Evolutionary conservation across 2,113 vertebrate species (phyloP).

Genomic region (Serilophus lunatus): DNA sequence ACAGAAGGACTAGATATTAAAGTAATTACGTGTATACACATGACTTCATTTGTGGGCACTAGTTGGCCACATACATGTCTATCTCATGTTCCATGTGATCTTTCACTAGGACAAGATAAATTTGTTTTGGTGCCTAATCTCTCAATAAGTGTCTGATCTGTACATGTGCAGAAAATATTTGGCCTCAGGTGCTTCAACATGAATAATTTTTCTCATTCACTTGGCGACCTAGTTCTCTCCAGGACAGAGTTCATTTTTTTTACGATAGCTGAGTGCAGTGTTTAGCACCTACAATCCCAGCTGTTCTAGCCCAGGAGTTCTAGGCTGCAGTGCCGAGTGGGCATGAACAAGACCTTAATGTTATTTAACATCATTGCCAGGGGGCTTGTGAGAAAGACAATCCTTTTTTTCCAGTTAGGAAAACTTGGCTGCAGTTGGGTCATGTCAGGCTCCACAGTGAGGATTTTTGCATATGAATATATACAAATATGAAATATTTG

Average conservation of each 20-base stretch:
- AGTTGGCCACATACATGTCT: background rate
- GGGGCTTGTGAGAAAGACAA: background rate
- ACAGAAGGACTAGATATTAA: background rate
- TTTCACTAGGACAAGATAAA: background rate
- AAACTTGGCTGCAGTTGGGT: background rate
- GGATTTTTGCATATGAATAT: background rate
- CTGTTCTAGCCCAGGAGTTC: slow-evolving; percentile 45
- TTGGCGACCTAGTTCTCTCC: background rate
- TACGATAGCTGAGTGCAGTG: background rate
- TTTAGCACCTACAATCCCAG: slow-evolving; percentile 70
- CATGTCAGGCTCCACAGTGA: background rate
- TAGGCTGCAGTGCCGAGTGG: slow-evolving; percentile 29
- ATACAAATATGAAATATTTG: no score
- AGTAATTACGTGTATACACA: background rate
- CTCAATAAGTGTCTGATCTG: background rate
- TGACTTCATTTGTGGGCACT: background rate
- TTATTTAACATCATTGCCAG: background rate
- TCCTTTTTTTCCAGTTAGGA: background rate
- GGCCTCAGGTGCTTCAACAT: background rate
- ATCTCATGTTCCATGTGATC: background rate
- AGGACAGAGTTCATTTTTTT: background rate
- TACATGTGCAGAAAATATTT: background rate
- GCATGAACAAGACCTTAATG: background rate
- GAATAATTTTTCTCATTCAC: background rate
- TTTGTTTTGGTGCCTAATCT: background rate